Evolutionary conservation across 1,140 invertebrate genomes (phyloP), one percentile per base, ranked within the genome.

Genomic region (Drosophila quadrilineata): DNA sequence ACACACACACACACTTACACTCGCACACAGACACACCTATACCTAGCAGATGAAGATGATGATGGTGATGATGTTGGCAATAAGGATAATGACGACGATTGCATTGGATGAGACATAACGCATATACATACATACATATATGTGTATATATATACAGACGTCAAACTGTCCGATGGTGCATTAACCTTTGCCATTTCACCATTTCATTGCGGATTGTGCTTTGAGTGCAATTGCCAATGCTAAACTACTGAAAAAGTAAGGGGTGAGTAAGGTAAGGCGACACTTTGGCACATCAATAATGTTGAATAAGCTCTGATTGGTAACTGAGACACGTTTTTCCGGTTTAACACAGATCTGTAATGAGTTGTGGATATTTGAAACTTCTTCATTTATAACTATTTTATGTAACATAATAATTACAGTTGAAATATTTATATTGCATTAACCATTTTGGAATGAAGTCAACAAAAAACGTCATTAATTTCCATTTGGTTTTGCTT

Each of bases 141-240:
- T n/a, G n/a, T n/a, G n/a, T n/a, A n/a, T n/a, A n/a, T n/a, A n/a
- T n/a, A 45, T 45, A 48, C 33, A 48, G 45, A 48, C 45, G 29
- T 26, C 12, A 29, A 71, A 66, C 69, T 73, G 63, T 84, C 73
- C 54, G 73, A 77, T 63, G 79, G 77, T 70, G 65, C 77, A 84
- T 85, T 84, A 85, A 84, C 77, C 77, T 85, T 43, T 64, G 57
- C 24, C 75, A 75, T 71, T 75, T 49, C 6, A 28, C 24, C 75
- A 75, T 71, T 75, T 49, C 6, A 28, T 41, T 62, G 21, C n/a
- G 48, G 26, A 31, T 41, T 24, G 33, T 57, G 24, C 49, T 33
- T 8, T 10, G 9, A 59, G 36, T 66, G 63, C 54, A 66, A 45
- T 49, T 33, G 35, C 38, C 48, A 48, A 24, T 38, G 36, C 19